Evolutionary conservation across 2,113 vertebrate genomes (phyloP), one percentile per base, ranked within the genome.

Genomic region (Chionodraco myersi): DNA sequence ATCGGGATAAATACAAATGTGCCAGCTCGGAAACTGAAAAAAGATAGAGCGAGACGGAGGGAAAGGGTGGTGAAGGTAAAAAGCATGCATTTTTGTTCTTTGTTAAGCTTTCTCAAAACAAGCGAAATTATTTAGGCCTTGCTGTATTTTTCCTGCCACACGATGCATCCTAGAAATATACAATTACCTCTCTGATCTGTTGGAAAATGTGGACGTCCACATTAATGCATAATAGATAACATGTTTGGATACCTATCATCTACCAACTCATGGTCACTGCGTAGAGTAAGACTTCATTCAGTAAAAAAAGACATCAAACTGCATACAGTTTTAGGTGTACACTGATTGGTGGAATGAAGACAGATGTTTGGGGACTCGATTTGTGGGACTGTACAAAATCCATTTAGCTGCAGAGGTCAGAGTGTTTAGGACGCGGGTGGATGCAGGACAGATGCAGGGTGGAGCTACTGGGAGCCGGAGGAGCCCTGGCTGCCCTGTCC

Each of bases 401-500:
- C 23, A 77, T 58, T 67, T 41, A 45, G 72, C 77, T 70, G 76
- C 76, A 63, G 87, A 83, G 78, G 89, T 88, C 77, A 53, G 80
- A 80, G 74, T 69, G 73, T 75, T 77, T 53, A 71, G 84, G 88
- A 86, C 60, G 78, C 36, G 47, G 71, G 78, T 57, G 74, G 83
- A 52, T 49, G 79, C 77, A 78, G 86, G 63, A 45, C 23, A 76
- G 66, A 72, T 51, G 66, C 51, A 21, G 74, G 53, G 56, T 14
- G 36, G 36, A 65, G 84, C 82, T 96, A 96, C 94, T 96, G 96
- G 13, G 96, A 88, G 63, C 96, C 96, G 54, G 92, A 92, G 0
- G 92, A 92, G 67, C 93, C n/a, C 30, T 95, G 95, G 88, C 93
- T 91, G 77, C 96, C n/a, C 89, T 97, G 96, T 61, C 95, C 95